These are phyloP conservation scores for Sminthopsis crassicaudata DNA, from an alignment of 2,113 vertebrate genomes.

Conservation along the genomic window DNA sequence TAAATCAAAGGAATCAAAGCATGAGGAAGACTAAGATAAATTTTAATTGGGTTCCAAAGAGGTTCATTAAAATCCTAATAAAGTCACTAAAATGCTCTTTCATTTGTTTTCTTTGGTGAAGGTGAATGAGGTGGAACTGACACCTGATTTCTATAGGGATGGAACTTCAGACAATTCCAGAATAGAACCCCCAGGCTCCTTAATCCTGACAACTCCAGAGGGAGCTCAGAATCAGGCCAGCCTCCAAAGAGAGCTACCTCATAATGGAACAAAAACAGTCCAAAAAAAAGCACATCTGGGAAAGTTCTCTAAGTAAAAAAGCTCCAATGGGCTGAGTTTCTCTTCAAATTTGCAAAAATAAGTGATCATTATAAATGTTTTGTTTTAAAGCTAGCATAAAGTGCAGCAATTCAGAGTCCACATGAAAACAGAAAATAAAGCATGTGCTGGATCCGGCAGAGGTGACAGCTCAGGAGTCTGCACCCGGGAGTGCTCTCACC, in stretches of 20 bases:
- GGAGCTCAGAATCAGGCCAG: constrained; percentile 70
- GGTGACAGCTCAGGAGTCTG: constrained; percentile 27
- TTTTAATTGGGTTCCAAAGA: background rate
- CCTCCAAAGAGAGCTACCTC: background rate
- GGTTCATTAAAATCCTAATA: constrained; percentile 64
- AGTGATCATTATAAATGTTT: background rate
- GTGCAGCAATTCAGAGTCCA: constrained; percentile 10
- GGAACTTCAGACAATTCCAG: constrained; percentile 66
- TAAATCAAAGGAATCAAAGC: background rate
- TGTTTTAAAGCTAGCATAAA: background rate
- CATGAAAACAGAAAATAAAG: background rate
- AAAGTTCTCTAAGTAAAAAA: background rate
- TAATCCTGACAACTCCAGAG: constrained; percentile 62
- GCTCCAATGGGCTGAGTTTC: constrained; percentile 3
- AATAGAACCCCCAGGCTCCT: constrained; percentile 53
- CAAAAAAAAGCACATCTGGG: background rate
- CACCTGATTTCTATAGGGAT: constrained; percentile 68
- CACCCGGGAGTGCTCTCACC: constrained; percentile 74
- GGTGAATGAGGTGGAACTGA: constrained; percentile 66
- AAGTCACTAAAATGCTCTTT: constrained; percentile 9
- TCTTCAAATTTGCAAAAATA: constrained; percentile 12
- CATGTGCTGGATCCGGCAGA: constrained; percentile 15
- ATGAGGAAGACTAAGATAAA: background rate
- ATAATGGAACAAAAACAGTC: constrained; percentile 29
- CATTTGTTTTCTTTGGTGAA: background rate